Base-by-base conservation (phyloP, 2,113 vertebrate species). In the Egretta garzetta region DNA sequence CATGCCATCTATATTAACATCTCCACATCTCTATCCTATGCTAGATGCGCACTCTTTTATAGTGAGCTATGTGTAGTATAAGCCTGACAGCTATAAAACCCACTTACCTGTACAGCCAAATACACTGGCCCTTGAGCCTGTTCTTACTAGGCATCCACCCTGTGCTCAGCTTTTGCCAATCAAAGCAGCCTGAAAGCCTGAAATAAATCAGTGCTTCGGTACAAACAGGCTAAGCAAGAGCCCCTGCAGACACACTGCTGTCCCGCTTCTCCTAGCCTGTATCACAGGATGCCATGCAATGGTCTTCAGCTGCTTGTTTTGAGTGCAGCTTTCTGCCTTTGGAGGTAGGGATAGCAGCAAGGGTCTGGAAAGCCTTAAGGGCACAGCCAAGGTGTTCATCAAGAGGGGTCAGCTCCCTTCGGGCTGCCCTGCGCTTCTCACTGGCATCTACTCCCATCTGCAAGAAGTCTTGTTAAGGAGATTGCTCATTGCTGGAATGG, bases 41-140 rank as follows among this genome's bases (percentile, higher is more conserved):
- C 28, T 23, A 33, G 45, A 62, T 8, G 8, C 20, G 14, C 2
- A 7, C 45, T 27, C 11, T 27, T n/a, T n/a, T 32, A 12, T 5
- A 17, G 32, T 1, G 1, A 56, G 1, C 11, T 6, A 3, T 1
- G 6, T 4, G 4, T 2, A 32, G 10, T 9, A 32, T 30, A 75
- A 71, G 10, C n/a, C 30, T 2, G 14, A 24, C 22, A 32, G 19
- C 18, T 45, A 6, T 19, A 71, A 55, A 55, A 2, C 32, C 35
- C 39, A 6, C 17, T 32, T n/a, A 12, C 8, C 66, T 35, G 22
- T 16, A 21, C 2, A 50, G 8, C 21, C 20, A 39, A 41, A 43
- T 1, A 1, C 49, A 9, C 18, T 8, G 37, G 21, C 20, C 58
- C n/a, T 9, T 2, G 8, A 45, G 15, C 8, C 27, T 37, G 0